Evolutionary conservation across 1,140 invertebrate genomes (phyloP), one percentile per base, ranked within the genome.

Genomic region (Lepidostoma basale): DNA sequence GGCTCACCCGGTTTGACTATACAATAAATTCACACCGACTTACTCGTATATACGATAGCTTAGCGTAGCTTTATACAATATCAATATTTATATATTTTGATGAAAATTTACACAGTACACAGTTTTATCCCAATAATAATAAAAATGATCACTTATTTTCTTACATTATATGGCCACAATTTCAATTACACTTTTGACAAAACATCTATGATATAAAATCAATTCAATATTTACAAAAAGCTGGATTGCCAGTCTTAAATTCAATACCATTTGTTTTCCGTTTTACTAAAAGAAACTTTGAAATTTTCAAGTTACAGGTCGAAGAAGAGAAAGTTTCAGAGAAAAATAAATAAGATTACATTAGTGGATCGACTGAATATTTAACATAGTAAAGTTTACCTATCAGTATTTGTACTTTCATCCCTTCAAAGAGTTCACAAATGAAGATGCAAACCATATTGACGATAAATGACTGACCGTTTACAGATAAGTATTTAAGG

Each of bases 351-450:
- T 45, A 62, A 62, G 23, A 63, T 44, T 39, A 52, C 25, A 25
- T 22, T 25, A 44, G 28, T 44, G 39, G 36, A 63, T 33, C 60
- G 18, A 49, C 42, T 12, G 12, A 23, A 26, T 54, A 49, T 49
- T 63, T 65, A 30, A 58, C n/a, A n/a, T n/a, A 33, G 64, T 66
- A 62, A 66, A 59, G 45, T 72, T 72, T 68, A 59, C 60, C 70
- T 72, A 68, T 68, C 62, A 66, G 62, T 72, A 72, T 72, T 72
- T 72, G 70, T 72, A 72, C 70, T 72, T 72, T 72, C 66, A 49
- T 66, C 66, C 42, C 66, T 42, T 68, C 47, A 52, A 23, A 52
- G 49, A 22, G 18, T 36, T 30, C 40, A 59, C 54, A 59, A 59
- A 59, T 59, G 18, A 59, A 59, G 10, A 59, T 30, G 49, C 49